Evolutionary conservation across 2,113 vertebrate species (phyloP).

Genomic region (Saguinus imperator): DNA sequence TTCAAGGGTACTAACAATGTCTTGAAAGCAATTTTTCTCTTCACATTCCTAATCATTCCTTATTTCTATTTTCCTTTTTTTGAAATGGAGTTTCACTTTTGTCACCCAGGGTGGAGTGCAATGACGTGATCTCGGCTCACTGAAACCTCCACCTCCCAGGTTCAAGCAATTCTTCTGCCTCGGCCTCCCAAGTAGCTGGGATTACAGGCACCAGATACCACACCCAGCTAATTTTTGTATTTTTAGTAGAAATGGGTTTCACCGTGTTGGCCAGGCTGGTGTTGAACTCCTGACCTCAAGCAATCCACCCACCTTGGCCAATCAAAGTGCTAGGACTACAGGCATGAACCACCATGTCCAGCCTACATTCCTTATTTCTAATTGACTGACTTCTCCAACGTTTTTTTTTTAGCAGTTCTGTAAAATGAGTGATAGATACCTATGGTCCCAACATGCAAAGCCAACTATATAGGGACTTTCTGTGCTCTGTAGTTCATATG

Average conservation of each 20-base stretch:
- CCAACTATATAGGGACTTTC: not conserved
- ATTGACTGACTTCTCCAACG: not conserved
- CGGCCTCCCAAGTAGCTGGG: not conserved
- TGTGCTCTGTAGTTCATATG: not conserved
- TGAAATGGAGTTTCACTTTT: not conserved
- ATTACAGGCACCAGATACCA: not conserved
- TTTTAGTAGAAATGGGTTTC: not conserved
- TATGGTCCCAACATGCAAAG: not conserved
- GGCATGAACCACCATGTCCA: not conserved
- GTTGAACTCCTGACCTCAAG: not conserved
- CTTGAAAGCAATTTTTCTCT: not conserved
- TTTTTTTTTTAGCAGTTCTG: not conserved
- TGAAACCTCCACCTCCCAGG: not conserved
- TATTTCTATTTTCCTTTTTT: not conserved
- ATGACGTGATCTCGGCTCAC: not conserved
- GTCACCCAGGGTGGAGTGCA: not conserved
- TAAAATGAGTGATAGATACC: not conserved
- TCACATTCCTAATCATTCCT: not conserved
- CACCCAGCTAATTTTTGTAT: not conserved
- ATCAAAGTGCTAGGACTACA: not conserved
- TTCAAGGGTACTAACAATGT: not conserved
- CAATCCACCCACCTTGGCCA: not conserved
- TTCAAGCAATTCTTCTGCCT: not conserved
- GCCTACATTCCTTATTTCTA: not conserved
- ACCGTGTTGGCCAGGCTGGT: not conserved